Evolutionary conservation across 1,140 invertebrate species (phyloP).

Genomic region (Episyrphus balteatus): DNA sequence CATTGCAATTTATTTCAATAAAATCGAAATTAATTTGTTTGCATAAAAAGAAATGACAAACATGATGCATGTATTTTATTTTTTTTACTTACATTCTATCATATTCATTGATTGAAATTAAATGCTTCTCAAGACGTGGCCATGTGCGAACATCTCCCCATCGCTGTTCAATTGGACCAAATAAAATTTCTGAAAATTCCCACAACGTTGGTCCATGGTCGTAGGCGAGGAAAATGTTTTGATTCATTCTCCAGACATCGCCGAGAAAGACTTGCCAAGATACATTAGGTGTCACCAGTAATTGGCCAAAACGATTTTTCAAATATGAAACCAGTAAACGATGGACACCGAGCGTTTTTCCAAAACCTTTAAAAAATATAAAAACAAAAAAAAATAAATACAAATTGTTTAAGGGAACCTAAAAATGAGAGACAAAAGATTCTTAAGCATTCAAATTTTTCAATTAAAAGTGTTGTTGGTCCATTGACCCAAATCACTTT

Average conservation of each 20-base stretch:
- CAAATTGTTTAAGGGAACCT: too few relatives aligned
- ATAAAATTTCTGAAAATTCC: conserved; percentile 24
- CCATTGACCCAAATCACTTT: too few relatives aligned
- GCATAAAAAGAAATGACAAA: not conserved
- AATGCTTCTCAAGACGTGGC: conserved; percentile 38
- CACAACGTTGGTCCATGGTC: conserved; percentile 36
- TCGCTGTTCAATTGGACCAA: conserved; percentile 37
- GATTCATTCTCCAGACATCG: conserved; percentile 41
- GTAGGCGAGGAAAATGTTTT: conserved; percentile 47
- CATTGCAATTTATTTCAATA: too few relatives aligned
- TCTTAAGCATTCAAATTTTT: too few relatives aligned
- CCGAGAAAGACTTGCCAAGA: conserved; percentile 39
- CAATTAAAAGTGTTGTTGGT: too few relatives aligned
- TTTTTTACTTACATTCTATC: conserved; percentile 23
- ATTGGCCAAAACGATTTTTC: conserved; percentile 39
- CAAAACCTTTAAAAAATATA: conserved; percentile 30
- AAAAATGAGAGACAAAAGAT: too few relatives aligned
- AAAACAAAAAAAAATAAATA: not conserved
- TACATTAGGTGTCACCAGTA: conserved; percentile 36
- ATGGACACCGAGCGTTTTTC: conserved; percentile 36
- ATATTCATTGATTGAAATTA: conserved; percentile 22
- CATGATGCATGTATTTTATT: not conserved
- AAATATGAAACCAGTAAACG: conserved; percentile 39
- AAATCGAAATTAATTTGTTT: too few relatives aligned
- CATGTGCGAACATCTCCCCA: conserved; percentile 49